Conservation (phyloP, 2,888 invertebrate genomes). For the Stenichneumon culpator region DNA sequence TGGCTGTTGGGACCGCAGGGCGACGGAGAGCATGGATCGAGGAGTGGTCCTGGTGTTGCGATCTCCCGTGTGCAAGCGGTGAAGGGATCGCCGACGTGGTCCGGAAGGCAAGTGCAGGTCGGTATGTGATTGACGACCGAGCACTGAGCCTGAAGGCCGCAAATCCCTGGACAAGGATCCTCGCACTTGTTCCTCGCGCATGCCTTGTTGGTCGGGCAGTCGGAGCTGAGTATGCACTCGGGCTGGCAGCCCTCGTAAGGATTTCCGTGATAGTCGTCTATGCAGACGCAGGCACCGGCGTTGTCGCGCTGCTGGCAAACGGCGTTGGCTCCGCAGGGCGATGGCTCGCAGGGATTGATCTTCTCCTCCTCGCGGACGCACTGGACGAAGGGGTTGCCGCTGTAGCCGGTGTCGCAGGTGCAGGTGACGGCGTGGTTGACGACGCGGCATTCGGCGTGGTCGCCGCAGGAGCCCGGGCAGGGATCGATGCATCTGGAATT, state of each 20-base stretch:
- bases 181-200: conserved; percentile 94
- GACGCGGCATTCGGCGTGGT: conserved; percentile 92
- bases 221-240: conserved; percentile 94
- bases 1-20: conserved; percentile 94
- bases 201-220: conserved; percentile 93
- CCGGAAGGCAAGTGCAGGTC: conserved; percentile 92
- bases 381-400: conserved; percentile 94
- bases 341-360: conserved; percentile 92
- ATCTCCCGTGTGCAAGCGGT: conserved; percentile 84
- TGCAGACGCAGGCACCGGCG: conserved; percentile 93
- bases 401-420: conserved; percentile 91
- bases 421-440: conserved; percentile 94
- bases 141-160: conserved; percentile 94
- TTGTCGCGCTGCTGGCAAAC: conserved; percentile 92
- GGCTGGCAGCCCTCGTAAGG: conserved; percentile 95
- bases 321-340: conserved; percentile 95
- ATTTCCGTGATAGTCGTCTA: conserved; percentile 93
- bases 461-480: conserved; percentile 93
- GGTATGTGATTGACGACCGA: conserved; percentile 94
- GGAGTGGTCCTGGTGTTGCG: conserved; percentile 54
- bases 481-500: conserved; percentile 93
- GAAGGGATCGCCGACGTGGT: conserved; percentile 92
- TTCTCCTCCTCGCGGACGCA: conserved; percentile 89
- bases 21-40: conserved; percentile 90
- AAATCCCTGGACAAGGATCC: conserved; percentile 95